Evolutionary conservation across 2,113 vertebrate genomes (phyloP).

Genomic region (Pygoscelis adeliae): DNA sequence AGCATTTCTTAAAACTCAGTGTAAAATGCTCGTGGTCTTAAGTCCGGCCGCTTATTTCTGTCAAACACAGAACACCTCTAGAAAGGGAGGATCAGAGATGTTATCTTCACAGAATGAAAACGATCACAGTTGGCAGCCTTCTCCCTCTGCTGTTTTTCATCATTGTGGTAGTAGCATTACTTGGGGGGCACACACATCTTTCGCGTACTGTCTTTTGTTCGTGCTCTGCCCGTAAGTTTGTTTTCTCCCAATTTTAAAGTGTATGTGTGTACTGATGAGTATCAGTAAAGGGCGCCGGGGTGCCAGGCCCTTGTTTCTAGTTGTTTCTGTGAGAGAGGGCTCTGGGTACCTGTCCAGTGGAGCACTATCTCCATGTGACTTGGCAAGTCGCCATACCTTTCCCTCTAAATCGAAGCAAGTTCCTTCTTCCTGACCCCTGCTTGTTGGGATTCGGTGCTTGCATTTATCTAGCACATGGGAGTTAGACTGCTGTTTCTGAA

Average conservation of each 20-base stretch:
- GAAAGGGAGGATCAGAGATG: accelerated
- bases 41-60: accelerated
- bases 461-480: accelerated
- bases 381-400: not conserved
- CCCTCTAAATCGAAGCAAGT: not conserved
- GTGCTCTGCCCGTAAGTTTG: accelerated
- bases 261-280: accelerated
- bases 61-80: accelerated
- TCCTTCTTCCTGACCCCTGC: not conserved
- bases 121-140: accelerated
- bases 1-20: accelerated
- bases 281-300: accelerated
- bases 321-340: not conserved
- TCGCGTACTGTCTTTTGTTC: accelerated
- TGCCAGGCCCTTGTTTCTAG: not conserved
- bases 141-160: accelerated
- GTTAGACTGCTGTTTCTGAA: not conserved
- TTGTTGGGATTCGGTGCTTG: not conserved
- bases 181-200: accelerated
- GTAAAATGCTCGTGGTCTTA: accelerated
- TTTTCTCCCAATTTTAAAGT: accelerated
- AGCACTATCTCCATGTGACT: not conserved
- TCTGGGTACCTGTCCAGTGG: not conserved
- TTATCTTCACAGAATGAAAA: accelerated
- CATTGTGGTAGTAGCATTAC: accelerated